A percentile compares a stretch with the other conserved stretches of the same genome.
Conservation (phyloP, 1,140 invertebrate species). For the Branchinecta lynchi region DNA sequence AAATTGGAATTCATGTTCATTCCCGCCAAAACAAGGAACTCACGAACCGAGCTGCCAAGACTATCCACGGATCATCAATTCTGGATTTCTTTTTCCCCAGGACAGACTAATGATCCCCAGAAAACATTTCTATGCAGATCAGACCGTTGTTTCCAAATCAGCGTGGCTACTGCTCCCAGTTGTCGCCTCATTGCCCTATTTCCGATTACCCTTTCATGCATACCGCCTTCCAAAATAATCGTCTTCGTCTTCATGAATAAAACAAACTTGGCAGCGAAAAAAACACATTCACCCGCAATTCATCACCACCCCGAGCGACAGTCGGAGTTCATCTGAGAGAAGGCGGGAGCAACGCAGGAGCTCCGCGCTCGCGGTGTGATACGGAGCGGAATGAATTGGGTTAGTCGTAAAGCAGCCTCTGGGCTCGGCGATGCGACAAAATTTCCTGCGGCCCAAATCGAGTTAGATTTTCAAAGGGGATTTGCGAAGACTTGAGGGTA, state of each 20-base stretch:
- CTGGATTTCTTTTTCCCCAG: not conserved
- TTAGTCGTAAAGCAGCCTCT: not conserved
- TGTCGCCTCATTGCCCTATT: not conserved
- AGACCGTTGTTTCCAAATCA: not conserved
- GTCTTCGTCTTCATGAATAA: slow-evolving; percentile 2
- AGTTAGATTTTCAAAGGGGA: slow-evolving; percentile 9
- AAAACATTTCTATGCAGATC: slow-evolving; percentile 10
- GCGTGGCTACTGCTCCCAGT: not conserved
- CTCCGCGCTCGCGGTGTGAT: not conserved
- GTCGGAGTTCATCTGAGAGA: not conserved
- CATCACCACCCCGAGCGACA: not conserved
- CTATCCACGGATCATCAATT: not conserved
- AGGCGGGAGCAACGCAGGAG: not conserved
- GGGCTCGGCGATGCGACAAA: not conserved
- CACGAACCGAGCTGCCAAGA: no score
- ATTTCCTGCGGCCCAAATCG: slow-evolving; percentile 3
- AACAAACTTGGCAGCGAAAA: not conserved
- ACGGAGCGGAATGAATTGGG: not conserved
- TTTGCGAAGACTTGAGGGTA: slow-evolving; percentile 1
- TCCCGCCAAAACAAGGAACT: no score
- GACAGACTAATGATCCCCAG: not conserved
- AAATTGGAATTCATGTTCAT: no score
- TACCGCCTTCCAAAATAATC: not conserved
- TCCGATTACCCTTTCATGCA: slow-evolving; percentile 11
- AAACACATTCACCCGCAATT: not conserved